Percentiles rank a stretch among this genome's conserved stretches.
phyloP scores from a whole-genome alignment of 2,797 vertebrate species.

The Myotis planiceps region DNA sequence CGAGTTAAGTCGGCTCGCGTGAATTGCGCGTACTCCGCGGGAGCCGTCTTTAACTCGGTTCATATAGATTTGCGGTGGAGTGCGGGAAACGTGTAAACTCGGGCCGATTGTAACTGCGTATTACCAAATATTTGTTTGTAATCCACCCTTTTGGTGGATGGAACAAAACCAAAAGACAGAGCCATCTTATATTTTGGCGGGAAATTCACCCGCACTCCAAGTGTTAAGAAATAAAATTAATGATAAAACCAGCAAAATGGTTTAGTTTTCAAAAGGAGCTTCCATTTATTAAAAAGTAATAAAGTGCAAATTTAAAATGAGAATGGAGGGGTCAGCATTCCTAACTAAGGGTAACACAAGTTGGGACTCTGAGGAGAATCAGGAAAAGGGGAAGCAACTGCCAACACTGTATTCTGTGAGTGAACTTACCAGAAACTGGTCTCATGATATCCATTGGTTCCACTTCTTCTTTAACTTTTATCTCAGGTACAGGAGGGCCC shows the following conservation, averaged over 20 bases:
- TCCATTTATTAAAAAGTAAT: neutral
- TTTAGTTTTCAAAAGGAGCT: neutral
- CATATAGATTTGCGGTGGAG: too few species aligned
- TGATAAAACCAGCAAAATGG: slow-evolving; percentile 1
- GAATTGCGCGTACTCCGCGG: too few species aligned
- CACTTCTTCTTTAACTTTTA: slow-evolving; percentile 96
- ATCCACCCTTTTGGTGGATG: too few species aligned
- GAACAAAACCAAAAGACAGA: too few species aligned
- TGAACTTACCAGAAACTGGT: slow-evolving; percentile 88
- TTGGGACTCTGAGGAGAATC: neutral
- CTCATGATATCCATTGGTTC: slow-evolving; percentile 93
- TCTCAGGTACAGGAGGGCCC: slow-evolving; percentile 89
- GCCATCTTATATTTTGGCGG: too few species aligned
- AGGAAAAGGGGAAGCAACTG: neutral
- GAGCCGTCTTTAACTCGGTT: too few species aligned
- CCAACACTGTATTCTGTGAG: neutral
- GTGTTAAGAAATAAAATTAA: slow-evolving; percentile 47
- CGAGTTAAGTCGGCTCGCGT: too few species aligned
- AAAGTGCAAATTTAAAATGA: neutral
- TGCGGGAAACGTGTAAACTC: too few species aligned
- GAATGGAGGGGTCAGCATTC: neutral
- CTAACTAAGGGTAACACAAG: neutral
- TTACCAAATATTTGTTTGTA: too few species aligned
- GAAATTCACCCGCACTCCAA: too few species aligned
- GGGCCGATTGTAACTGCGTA: too few species aligned